Evolutionary conservation across 2,888 invertebrate genomes (phyloP).

Genomic region (Pollenia amentaria): DNA sequence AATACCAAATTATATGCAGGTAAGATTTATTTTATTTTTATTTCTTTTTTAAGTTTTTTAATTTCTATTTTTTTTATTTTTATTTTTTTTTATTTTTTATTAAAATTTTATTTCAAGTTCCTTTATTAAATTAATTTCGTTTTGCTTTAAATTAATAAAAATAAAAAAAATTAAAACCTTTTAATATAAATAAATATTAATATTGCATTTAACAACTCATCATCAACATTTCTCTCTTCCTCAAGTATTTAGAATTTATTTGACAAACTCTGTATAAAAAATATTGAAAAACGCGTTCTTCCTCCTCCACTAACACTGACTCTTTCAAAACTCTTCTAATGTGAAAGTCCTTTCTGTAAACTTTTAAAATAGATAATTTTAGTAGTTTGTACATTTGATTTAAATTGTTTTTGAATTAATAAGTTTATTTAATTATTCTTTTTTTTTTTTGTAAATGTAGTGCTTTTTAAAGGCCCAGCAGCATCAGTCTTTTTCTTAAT

Average conservation of each 20-base stretch:
- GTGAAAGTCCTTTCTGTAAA: conserved; percentile 27
- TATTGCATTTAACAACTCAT: conserved; percentile 35
- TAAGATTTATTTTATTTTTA: conserved; percentile 80
- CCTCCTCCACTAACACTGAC: conserved; percentile 42
- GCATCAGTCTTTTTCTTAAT: not conserved
- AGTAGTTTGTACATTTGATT: conserved; percentile 56
- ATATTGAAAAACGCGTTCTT: conserved; percentile 45
- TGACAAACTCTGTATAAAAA: conserved; percentile 10
- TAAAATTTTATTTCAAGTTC: conserved; percentile 54
- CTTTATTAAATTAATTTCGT: conserved; percentile 19
- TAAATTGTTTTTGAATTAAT: conserved; percentile 16
- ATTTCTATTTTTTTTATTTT: conserved; percentile 60
- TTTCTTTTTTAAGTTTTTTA: conserved; percentile 58
- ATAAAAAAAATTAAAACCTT: not conserved
- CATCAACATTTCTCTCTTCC: conserved; percentile 28
- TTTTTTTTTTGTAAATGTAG: conserved; percentile 22
- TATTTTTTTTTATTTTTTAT: conserved; percentile 45
- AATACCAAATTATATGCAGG: conserved; percentile 85
- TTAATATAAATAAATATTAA: conserved; percentile 32
- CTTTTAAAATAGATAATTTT: conserved; percentile 15
- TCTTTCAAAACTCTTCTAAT: conserved; percentile 10
- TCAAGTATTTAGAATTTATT: conserved; percentile 42
- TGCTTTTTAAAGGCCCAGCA: conserved; percentile 41
- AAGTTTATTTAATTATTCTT: conserved; percentile 31
- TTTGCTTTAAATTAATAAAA: conserved; percentile 31